Conservation (phyloP, 2,797 vertebrate genomes). For the Anomalospiza imberbis region DNA sequence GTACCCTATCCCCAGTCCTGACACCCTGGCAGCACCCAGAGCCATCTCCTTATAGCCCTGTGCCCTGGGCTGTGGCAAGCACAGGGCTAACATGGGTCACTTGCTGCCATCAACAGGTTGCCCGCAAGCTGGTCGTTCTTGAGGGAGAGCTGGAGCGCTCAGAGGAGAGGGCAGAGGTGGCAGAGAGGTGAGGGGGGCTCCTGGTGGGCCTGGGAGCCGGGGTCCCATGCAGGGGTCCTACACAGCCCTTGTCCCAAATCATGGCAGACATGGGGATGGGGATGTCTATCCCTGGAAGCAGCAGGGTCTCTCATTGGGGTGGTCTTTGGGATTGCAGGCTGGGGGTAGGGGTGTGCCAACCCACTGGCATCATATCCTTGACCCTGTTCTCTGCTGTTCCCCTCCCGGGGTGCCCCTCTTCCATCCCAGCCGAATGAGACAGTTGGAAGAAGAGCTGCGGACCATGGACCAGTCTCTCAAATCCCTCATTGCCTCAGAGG, state of each 20-base stretch:
- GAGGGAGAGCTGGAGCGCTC: slow-evolving; percentile 96
- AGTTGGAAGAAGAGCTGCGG: slow-evolving; percentile 92
- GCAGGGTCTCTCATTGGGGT: not conserved
- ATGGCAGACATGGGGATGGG: not conserved
- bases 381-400: slow-evolving; percentile 66
- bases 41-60: fast-evolving
- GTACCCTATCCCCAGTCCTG: not conserved
- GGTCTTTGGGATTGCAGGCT: not conserved
- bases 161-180: slow-evolving; percentile 94
- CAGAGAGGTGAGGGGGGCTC: slow-evolving; percentile 82
- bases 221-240: fast-evolving
- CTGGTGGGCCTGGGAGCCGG: not conserved
- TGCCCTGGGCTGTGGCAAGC: not conserved
- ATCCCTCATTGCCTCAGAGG: slow-evolving; percentile 95
- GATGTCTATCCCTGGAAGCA: not conserved
- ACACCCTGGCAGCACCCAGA: not conserved
- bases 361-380: not conserved
- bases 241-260: not conserved
- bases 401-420: slow-evolving; percentile 25
- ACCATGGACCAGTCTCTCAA: slow-evolving; percentile 97
- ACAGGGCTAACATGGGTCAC: fast-evolving
- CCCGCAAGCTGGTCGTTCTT: slow-evolving; percentile 94
- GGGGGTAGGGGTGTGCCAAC: not conserved
- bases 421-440: slow-evolving; percentile 85
- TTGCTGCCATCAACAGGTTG: slow-evolving; percentile 77